phyloP scores from a whole-genome alignment of 2,113 vertebrate genomes.

The Ardeotis arabs region DNA sequence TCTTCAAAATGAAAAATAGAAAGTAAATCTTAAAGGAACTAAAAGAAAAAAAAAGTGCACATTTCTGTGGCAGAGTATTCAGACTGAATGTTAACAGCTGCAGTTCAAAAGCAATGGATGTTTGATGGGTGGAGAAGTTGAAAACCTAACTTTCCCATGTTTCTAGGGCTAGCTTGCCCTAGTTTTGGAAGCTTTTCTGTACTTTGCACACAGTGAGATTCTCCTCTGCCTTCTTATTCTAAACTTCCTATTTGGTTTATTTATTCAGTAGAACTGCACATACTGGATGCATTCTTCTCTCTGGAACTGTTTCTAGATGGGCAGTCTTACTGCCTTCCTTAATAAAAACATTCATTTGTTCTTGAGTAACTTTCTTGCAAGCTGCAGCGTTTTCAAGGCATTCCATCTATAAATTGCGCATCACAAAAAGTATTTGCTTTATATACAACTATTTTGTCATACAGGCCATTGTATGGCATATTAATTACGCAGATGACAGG shows the following conservation, averaged over 20 bases:
- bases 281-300: neutral
- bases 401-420: neutral
- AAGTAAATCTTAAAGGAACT: neutral
- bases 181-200: neutral
- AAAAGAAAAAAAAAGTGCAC: neutral
- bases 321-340: neutral
- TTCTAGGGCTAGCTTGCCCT: neutral
- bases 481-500: neutral
- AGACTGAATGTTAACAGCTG: neutral
- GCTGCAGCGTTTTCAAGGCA: neutral
- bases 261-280: neutral
- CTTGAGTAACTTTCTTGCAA: neutral
- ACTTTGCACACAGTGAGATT: neutral
- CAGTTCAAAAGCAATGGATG: neutral
- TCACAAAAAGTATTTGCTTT: neutral
- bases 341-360: neutral
- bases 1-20: neutral
- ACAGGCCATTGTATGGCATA: neutral
- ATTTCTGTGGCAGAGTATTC: neutral
- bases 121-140: neutral
- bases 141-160: neutral
- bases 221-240: neutral
- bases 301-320: neutral
- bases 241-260: neutral
- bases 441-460: neutral